Conservation (phyloP, 2,113 vertebrate genomes). For the Catharus fuscescens region DNA sequence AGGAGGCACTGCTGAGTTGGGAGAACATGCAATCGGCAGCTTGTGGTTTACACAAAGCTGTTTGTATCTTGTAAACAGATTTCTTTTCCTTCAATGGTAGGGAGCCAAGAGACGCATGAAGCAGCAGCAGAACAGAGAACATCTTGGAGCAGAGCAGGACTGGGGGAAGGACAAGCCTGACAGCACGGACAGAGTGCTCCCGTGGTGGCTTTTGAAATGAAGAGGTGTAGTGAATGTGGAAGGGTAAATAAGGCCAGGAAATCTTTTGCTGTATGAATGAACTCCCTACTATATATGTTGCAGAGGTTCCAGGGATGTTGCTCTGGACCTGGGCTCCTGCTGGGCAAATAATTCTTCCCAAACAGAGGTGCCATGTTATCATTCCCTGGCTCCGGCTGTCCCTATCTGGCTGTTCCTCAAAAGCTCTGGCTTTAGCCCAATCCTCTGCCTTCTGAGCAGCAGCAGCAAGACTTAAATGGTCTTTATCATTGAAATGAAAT, state of each 20-base stretch:
- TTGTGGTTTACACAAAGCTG: background rate
- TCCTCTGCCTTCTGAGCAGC: background rate
- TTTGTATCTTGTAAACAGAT: constrained; percentile 18
- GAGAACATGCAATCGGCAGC: background rate
- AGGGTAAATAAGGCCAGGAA: background rate
- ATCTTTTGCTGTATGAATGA: background rate
- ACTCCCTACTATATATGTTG: background rate
- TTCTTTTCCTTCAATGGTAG: background rate
- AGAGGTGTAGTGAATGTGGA: background rate
- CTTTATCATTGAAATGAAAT: background rate
- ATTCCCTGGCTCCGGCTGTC: background rate
- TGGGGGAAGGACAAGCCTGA: background rate
- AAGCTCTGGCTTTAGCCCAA: rapidly evolving
- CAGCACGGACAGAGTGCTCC: rapidly evolving
- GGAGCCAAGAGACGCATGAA: background rate
- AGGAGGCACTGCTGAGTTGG: background rate
- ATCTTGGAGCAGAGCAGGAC: background rate
- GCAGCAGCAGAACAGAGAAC: background rate
- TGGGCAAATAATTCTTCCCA: background rate
- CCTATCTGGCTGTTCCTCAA: background rate
- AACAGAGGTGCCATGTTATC: rapidly evolving
- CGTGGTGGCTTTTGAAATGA: background rate
- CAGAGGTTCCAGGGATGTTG: background rate
- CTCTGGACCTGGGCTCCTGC: background rate
- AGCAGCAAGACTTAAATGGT: background rate